A percentile compares a stretch with the other conserved stretches of the same genome.
These are phyloP conservation scores for Anguilla megastoma DNA, from an alignment of 2,797 vertebrate species.

Conservation along the genomic window DNA sequence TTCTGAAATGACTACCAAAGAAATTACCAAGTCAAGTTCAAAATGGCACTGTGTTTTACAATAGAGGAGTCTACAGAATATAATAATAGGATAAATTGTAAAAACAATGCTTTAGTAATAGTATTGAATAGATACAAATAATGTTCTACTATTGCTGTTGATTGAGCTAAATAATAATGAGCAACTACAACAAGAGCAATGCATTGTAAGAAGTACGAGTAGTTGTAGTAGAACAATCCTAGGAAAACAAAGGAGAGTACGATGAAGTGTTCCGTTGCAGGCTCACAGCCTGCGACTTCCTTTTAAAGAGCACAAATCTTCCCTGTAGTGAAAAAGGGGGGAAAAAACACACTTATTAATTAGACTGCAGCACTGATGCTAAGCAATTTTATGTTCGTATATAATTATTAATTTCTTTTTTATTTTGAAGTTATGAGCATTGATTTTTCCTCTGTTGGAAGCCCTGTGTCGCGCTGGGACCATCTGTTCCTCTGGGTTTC, in stretches of 20 bases:
- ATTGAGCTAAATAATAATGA: not conserved
- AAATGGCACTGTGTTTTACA: not conserved
- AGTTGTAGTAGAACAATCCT: slow-evolving; percentile 23
- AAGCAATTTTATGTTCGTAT: slow-evolving; percentile 72
- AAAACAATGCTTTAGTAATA: not conserved
- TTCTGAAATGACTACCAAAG: not conserved
- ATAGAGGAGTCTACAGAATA: not conserved
- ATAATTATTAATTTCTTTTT: slow-evolving; percentile 79
- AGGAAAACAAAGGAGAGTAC: slow-evolving; percentile 30
- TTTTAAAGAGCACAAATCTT: slow-evolving; percentile 61
- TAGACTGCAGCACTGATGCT: slow-evolving; percentile 73
- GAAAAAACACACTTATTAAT: slow-evolving; percentile 76
- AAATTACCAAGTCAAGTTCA: not conserved
- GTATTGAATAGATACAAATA: not conserved
- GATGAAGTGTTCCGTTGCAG: slow-evolving; percentile 13
- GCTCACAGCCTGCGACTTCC: slow-evolving; percentile 56
- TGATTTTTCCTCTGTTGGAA: slow-evolving; percentile 80
- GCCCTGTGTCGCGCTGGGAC: slow-evolving; percentile 75
- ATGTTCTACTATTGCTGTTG: not conserved
- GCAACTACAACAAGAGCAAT: not conserved
- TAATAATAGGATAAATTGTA: not conserved
- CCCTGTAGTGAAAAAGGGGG: slow-evolving; percentile 53
- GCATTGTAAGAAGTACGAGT: not conserved
- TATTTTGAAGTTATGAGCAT: slow-evolving; percentile 81
- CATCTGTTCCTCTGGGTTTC: slow-evolving; percentile 71